Base-by-base conservation (phyloP, 2,888 invertebrate species). In the Zaprionus bogoriensis region DNA sequence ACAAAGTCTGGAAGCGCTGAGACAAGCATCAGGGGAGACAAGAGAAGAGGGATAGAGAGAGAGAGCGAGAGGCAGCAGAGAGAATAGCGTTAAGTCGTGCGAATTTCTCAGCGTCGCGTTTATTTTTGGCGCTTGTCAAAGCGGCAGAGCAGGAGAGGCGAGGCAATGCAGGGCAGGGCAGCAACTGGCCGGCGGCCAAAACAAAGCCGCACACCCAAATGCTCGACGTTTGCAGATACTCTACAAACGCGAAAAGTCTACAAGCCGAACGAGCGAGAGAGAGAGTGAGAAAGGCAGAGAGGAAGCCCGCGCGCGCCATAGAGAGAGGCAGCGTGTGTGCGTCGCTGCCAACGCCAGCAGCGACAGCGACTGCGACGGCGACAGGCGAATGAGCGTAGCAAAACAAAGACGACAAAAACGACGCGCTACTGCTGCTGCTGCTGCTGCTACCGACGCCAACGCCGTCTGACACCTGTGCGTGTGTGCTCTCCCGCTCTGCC, bases 401-500 rank as follows among this genome's bases (percentile, higher is more conserved):
- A 69, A 67, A 80, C 77, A 72, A 50, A 42, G 66, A 58, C 60
- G 59, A 60, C 59, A 71, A 71, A 53, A 47, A 64, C 36, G 32
- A 66, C 36, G 45, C n/a, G n/a, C n/a, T n/a, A n/a, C n/a, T n/a
- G n/a, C n/a, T n/a, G n/a, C 52, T 19, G 32, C 32, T 32, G 2
- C 14, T 32, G 12, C 14, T 32, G 32, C 14, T 32, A 14, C 32
- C 44, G 41, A n/a, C n/a, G n/a, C n/a, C 73, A 54, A 44, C 67
- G 44, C n/a, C 55, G 60, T 53, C 70, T 69, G 75, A 71, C 78
- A 77, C 77, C 77, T 82, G 75, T 77, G 77, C 71, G 61, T 69
- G 32, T 44, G 55, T 53, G 17, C 17, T 28, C 19, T 39, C 41
- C 28, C 28, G 25, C 48, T 9, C 39, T 27, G 27, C 20, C 27